Evolutionary conservation across 2,888 invertebrate species (phyloP).

Genomic region (Diaprepes abbreviatus): DNA sequence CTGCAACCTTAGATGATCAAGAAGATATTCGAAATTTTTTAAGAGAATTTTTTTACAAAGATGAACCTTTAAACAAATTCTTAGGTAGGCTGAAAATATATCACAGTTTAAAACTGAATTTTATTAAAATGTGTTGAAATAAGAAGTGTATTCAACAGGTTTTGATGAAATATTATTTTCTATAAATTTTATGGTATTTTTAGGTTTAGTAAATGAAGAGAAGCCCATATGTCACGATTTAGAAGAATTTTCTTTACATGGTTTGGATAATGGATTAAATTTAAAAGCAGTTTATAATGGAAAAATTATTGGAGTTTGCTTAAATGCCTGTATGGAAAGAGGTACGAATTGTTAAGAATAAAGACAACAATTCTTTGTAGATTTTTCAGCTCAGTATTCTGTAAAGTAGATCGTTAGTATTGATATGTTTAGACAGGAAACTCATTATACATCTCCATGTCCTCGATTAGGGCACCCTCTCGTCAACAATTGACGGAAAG

Average conservation of each 20-base stretch:
- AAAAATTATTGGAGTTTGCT: constrained; percentile 69
- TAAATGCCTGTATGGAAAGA: constrained; percentile 58
- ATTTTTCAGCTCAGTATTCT: no score
- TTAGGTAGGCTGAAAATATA: constrained; percentile 34
- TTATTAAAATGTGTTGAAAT: no score
- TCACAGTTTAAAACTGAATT: no score
- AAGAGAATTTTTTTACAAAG: constrained; percentile 77
- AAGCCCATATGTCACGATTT: constrained; percentile 74
- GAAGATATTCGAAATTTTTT: constrained; percentile 71
- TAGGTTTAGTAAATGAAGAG: constrained; percentile 72
- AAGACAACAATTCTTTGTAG: no score
- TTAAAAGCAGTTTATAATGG: constrained; percentile 74
- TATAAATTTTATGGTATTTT: constrained; percentile 1
- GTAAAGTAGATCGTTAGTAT: no score
- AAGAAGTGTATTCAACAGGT: no score
- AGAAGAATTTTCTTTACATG: constrained; percentile 74
- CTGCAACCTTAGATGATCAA: constrained; percentile 67
- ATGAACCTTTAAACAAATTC: constrained; percentile 76
- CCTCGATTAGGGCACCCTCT: no score
- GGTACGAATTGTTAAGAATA: no score
- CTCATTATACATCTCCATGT: no score
- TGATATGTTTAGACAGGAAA: no score
- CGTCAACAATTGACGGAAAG: no score
- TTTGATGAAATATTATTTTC: no score
- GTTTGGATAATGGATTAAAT: constrained; percentile 73